These are phyloP conservation scores for Erebia aethiops DNA, from an alignment of 2,888 invertebrate species.

Conservation along the genomic window DNA sequence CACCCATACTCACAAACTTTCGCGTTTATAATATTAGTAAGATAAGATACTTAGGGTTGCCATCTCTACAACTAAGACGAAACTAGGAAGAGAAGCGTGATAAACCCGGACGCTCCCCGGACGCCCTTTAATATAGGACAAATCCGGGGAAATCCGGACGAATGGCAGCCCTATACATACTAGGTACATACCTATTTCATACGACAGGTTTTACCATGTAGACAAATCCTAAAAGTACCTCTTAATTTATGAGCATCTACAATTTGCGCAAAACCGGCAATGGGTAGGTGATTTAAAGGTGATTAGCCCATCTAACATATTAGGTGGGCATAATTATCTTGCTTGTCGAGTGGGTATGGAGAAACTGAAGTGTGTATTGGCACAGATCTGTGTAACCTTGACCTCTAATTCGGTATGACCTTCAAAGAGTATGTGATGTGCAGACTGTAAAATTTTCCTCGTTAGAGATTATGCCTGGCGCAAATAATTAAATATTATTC, in stretches of 20 bases:
- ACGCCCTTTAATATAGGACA: too few relatives aligned
- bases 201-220: not conserved
- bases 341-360: conserved; percentile 9
- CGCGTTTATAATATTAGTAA: too few relatives aligned
- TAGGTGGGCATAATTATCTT: conserved; percentile 9
- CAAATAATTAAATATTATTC: too few relatives aligned
- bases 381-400: conserved; percentile 24
- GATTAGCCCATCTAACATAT: conserved; percentile 14
- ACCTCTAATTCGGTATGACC: conserved; percentile 24
- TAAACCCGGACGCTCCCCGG: too few relatives aligned
- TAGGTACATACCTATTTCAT: not conserved
- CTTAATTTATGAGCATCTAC: conserved; percentile 11
- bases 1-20: too few relatives aligned
- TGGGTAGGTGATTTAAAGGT: conserved; percentile 3
- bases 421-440: conserved; percentile 20
- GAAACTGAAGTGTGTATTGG: conserved; percentile 16
- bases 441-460: conserved; percentile 2
- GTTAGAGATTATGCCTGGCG: not conserved
- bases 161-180: not conserved
- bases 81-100: too few relatives aligned
- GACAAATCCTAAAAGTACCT: conserved; percentile 1
- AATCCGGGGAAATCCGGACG: too few relatives aligned
- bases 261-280: conserved; percentile 14
- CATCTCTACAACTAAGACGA: too few relatives aligned
- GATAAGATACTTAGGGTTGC: too few relatives aligned